Conservation (phyloP, 23 tunicate genomes). For the Oikopleura dioica region DNA sequence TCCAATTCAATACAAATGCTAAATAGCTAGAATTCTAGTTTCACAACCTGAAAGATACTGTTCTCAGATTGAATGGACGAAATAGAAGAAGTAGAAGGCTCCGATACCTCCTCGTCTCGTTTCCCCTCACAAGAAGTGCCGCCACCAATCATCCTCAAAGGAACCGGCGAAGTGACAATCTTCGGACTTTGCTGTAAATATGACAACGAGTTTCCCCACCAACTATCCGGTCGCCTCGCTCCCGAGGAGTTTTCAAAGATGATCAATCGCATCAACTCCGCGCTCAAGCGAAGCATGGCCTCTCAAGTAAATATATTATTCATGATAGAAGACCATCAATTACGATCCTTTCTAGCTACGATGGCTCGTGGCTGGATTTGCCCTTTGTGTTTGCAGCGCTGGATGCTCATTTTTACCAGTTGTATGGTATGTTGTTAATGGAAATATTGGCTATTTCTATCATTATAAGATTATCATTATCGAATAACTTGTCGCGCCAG, state of each 20-base stretch:
- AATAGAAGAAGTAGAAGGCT: background rate
- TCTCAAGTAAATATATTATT: no score
- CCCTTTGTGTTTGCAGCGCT: background rate
- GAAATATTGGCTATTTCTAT: background rate
- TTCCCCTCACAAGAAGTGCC: background rate
- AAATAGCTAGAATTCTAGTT: background rate
- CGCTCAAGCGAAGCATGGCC: background rate
- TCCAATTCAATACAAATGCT: background rate
- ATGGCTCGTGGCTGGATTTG: background rate
- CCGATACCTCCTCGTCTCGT: background rate
- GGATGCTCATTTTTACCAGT: background rate
- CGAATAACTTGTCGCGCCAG: no score
- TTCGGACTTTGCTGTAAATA: background rate
- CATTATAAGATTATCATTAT: no score
- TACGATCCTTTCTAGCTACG: background rate
- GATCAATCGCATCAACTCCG: background rate
- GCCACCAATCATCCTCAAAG: background rate
- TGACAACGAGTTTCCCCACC: background rate
- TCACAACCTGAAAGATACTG: no score
- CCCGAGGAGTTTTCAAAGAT: background rate
- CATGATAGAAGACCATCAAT: background rate
- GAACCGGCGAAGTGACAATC: background rate
- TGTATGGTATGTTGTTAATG: background rate
- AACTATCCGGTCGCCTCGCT: background rate
- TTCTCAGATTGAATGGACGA: background rate